These are phyloP conservation scores for Parus major DNA, from an alignment of 2,113 vertebrate genomes.

Conservation along the genomic window DNA sequence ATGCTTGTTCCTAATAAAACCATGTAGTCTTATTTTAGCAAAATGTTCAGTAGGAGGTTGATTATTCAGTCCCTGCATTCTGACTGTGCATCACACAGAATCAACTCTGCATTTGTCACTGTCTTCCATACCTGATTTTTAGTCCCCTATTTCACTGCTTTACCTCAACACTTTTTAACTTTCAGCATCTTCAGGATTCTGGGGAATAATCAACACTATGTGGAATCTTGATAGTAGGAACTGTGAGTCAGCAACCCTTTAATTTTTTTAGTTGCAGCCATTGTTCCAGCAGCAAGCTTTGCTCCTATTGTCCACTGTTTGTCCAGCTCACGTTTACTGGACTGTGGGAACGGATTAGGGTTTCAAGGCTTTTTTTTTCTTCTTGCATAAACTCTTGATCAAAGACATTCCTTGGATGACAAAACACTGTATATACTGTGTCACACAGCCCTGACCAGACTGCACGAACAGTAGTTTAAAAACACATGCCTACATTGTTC, in stretches of 20 bases:
- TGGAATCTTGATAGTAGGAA: conserved; percentile 54
- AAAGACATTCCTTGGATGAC: conserved; percentile 91
- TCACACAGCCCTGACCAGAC: conserved; percentile 73
- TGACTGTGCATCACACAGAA: not conserved
- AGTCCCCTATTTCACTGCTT: not conserved
- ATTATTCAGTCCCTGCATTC: not conserved
- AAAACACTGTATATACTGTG: conserved; percentile 83
- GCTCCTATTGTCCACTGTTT: conserved; percentile 80
- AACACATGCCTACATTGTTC: conserved; percentile 75
- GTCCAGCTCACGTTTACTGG: conserved; percentile 81
- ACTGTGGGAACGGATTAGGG: conserved; percentile 91
- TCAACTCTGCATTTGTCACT: not conserved
- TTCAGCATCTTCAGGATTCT: conserved; percentile 37
- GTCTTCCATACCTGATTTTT: not conserved
- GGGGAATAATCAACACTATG: not conserved
- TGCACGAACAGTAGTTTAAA: conserved; percentile 71
- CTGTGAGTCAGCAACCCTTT: conserved; percentile 74
- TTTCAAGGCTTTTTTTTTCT: conserved; percentile 78
- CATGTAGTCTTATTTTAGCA: not conserved
- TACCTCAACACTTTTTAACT: not conserved
- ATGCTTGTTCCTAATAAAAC: not conserved
- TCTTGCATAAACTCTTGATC: conserved; percentile 84
- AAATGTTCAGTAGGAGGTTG: not conserved
- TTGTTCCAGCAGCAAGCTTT: conserved; percentile 69
- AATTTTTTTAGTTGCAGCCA: conserved; percentile 74